Percentiles rank a stretch among this genome's conserved stretches.
Evolutionary conservation across 2,888 invertebrate species (phyloP).

Genomic region (Drosophila stalkeri): DNA sequence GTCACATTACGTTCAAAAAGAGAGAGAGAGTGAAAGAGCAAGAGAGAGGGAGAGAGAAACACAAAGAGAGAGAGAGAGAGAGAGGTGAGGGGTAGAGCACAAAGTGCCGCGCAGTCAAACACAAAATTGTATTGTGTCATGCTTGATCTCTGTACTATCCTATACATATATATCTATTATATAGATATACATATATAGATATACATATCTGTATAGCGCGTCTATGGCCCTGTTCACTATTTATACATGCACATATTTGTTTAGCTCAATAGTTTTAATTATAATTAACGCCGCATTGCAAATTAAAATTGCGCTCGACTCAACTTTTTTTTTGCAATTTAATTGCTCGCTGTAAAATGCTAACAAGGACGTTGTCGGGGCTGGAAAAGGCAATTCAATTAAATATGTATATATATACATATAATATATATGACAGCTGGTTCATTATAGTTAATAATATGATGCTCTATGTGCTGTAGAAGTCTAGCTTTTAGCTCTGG

Average conservation of each 20-base stretch:
- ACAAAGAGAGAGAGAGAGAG: background rate
- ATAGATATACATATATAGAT: slow-evolving; percentile 8
- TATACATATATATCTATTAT: slow-evolving; percentile 6
- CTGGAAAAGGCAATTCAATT: background rate
- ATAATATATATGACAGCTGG: background rate
- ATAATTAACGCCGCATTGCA: slow-evolving; percentile 75
- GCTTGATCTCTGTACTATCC: slow-evolving; percentile 44
- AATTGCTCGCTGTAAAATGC: slow-evolving; percentile 13
- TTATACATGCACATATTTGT: slow-evolving; percentile 53
- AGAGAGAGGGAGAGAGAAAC: background rate
- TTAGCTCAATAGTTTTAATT: slow-evolving; percentile 77
- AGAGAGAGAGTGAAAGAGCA: background rate
- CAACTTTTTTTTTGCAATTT: slow-evolving; percentile 25
- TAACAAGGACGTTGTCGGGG: slow-evolving; percentile 26
- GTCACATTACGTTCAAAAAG: slow-evolving; percentile 52
- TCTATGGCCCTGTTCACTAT: slow-evolving; percentile 30
- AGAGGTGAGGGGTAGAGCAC: slow-evolving; percentile 17
- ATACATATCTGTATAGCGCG: slow-evolving; percentile 9
- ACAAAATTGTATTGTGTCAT: slow-evolving; percentile 72
- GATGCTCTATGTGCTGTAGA: background rate
- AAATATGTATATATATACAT: background rate
- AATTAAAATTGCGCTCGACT: slow-evolving; percentile 56
- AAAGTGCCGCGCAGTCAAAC: slow-evolving; percentile 58
- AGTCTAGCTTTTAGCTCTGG: background rate
- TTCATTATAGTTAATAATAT: slow-evolving; percentile 5